Base-by-base conservation (phyloP, 2,113 vertebrate genomes). In the Panthera leo region DNA sequence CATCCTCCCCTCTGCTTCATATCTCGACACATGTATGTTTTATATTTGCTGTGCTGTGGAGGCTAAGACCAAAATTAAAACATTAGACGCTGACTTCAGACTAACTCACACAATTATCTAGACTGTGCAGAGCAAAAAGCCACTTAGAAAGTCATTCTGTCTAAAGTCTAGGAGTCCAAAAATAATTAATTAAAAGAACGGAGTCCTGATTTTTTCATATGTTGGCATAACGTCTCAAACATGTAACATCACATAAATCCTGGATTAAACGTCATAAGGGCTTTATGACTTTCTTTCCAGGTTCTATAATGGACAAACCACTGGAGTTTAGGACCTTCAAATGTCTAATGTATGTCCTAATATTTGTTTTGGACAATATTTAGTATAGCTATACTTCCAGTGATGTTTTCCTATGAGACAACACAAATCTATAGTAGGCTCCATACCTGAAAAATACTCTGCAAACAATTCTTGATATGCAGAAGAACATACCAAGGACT, bases 1-100 rank as follows among this genome's bases (percentile, higher is more conserved):
- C 99, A 99, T 58, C 99, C 99, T 96, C 99, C 99, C 98, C 99
- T 99, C 98, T 99, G 99, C 97, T 99, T 99, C 99, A 99, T 99
- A 98, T 99, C 99, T 79, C 99, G 99, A 97, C 99, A 99, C 99
- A 99, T 99, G 96, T 99, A 99, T 1, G 99, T 99, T 98, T 99
- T 99, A 96, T 99, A 99, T 97, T 99, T 99, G 99, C 99, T 99
- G 98, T 99, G 99, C 98, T 99, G 99, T 87, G 99, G 99, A 97
- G 99, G 99, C 99, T 99, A 97, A 19, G n/a, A 97, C 73, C 92
- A 97, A 96, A 94, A 95, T 3, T 29, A 96, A 68, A 97, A 93
- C 31, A 92, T 96, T 13, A 97, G 42, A 48, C 18, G 91, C 27
- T 10, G 27, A 48, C 31, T 93, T 94, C 48, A 93, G 29, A 89